These are phyloP conservation scores for Lingula anatina DNA, from an alignment of 2,888 invertebrate genomes.

Conservation along the genomic window DNA sequence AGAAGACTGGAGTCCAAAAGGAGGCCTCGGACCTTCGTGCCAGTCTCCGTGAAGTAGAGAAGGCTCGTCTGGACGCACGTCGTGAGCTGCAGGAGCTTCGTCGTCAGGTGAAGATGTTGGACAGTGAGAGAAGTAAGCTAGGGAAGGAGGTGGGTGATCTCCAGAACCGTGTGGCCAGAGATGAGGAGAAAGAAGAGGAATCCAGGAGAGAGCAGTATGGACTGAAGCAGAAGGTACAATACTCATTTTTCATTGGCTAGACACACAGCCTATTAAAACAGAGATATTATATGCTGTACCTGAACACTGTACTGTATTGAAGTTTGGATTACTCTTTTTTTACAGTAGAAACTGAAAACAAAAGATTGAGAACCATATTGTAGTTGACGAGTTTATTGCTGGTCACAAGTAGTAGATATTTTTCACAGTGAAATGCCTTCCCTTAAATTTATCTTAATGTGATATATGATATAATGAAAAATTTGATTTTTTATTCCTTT, in stretches of 20 bases:
- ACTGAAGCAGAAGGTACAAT: conserved; percentile 52
- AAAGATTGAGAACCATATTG: background rate
- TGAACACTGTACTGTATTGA: too few relatives aligned
- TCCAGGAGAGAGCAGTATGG: conserved; percentile 47
- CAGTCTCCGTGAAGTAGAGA: conserved; percentile 67
- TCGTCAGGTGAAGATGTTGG: conserved; percentile 50
- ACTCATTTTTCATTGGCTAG: conserved; percentile 1
- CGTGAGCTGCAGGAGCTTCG: conserved; percentile 62
- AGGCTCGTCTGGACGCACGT: conserved; percentile 66
- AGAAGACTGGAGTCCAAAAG: conserved; percentile 67
- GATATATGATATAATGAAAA: too few relatives aligned
- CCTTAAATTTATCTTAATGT: too few relatives aligned
- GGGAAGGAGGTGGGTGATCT: conserved; percentile 51
- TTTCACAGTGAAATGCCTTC: too few relatives aligned
- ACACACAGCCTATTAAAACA: too few relatives aligned
- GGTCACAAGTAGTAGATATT: too few relatives aligned
- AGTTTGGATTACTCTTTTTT: background rate
- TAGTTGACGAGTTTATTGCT: too few relatives aligned
- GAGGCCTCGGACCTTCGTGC: conserved; percentile 71
- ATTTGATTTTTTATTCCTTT: too few relatives aligned
- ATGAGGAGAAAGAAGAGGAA: conserved; percentile 53
- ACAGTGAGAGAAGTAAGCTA: conserved; percentile 50
- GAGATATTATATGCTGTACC: too few relatives aligned
- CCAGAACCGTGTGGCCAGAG: conserved; percentile 43
- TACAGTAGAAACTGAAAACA: background rate